Evolutionary conservation across 1,140 invertebrate genomes (phyloP), one percentile per base, ranked within the genome.

Genomic region (Popillia japonica): DNA sequence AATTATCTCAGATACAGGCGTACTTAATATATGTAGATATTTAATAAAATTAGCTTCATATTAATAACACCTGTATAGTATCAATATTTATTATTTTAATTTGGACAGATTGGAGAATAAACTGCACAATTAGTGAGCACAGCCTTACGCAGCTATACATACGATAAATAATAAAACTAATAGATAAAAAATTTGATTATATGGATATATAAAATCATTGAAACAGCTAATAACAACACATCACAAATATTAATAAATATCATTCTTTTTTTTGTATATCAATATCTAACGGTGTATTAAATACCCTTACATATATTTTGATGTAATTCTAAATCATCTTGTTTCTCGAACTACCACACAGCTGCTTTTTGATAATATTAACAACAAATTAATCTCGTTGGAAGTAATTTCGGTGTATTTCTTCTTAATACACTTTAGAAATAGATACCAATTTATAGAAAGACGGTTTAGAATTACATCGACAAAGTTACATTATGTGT

Each of bases 201-300:
- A 8, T 61, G 17, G 59, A 61, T 22, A 61, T 61, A 61, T 61
- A 7, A 61, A 68, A 68, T 68, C 27, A 68, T 9, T 68, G 27
- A 68, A 68, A 55, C 14, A 55, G 14, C 48, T 55, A 55, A 68
- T 68, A 68, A 68, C 27, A 68, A 68, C 61, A 68, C 61, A 68
- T 68, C 61, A 68, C 61, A 68, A 68, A 68, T 68, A 68, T 68
- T 68, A 68, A 68, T 48, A 48, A 48, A 48, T 48, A 48, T 68
- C 22, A 68, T 27, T 17, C 6, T 68, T 68, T 23, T 68, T 34
- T 8, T 34, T 68, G 61, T 34, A 34, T 68, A 68, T 68, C 61
- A 68, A 68, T 68, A 68, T 68, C 61, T 27, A 68, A 68, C 22
- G 61, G 22, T 68, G 22, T 68, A 68, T 22, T 68, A 68, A 68